Evolutionary conservation across 2,888 invertebrate species (phyloP).

Genomic region (Congeria kusceri): DNA sequence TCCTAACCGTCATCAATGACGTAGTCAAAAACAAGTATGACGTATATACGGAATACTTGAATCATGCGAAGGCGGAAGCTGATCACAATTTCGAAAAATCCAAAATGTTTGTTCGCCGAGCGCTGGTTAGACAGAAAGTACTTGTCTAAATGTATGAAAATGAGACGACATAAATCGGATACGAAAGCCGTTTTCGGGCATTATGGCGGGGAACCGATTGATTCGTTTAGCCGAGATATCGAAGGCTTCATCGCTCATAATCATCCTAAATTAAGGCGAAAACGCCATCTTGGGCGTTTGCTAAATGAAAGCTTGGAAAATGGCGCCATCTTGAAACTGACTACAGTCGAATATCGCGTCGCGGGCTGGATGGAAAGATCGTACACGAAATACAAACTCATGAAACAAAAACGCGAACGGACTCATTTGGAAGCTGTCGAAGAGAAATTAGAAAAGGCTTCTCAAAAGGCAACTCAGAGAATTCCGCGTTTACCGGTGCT

Average conservation of each 20-base stretch:
- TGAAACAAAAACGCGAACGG: slow-evolving; percentile 47
- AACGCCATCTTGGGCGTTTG: slow-evolving; percentile 65
- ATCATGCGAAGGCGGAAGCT: slow-evolving; percentile 63
- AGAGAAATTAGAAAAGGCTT: slow-evolving; percentile 31
- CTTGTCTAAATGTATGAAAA: slow-evolving; percentile 74
- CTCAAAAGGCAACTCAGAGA: neutral
- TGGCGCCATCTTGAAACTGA: slow-evolving; percentile 66
- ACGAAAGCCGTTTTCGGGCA: slow-evolving; percentile 52
- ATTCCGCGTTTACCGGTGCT: slow-evolving; percentile 46
- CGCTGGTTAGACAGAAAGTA: slow-evolving; percentile 69
- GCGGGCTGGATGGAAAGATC: slow-evolving; percentile 53
- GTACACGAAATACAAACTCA: slow-evolving; percentile 56
- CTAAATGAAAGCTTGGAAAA: slow-evolving; percentile 66
- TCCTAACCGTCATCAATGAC: slow-evolving; percentile 74
- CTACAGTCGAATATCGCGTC: slow-evolving; percentile 23
- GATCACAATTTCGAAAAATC: slow-evolving; percentile 67
- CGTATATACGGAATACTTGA: slow-evolving; percentile 64
- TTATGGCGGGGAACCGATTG: slow-evolving; percentile 74
- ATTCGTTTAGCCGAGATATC: slow-evolving; percentile 71
- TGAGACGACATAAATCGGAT: slow-evolving; percentile 58
- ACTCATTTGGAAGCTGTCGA: slow-evolving; percentile 39
- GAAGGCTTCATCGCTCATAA: slow-evolving; percentile 70
- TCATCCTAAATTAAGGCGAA: slow-evolving; percentile 71
- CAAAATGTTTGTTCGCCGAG: slow-evolving; percentile 66
- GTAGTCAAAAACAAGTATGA: slow-evolving; percentile 67